Conservation (phyloP, 2,113 vertebrate species). For the Bombycilla garrulus region DNA sequence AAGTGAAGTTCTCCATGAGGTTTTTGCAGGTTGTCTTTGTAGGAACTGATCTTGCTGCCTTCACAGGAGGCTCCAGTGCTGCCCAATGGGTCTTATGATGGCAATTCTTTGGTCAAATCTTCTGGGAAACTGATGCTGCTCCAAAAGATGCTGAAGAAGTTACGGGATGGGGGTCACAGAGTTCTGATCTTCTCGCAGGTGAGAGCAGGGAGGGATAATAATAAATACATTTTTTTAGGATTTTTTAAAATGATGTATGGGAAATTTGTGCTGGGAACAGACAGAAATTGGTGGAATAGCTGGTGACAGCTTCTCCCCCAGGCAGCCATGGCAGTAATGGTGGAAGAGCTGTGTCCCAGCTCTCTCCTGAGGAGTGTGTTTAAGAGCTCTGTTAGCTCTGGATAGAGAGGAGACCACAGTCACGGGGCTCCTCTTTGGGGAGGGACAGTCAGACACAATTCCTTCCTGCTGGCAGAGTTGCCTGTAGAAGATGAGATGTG, state of each 20-base stretch:
- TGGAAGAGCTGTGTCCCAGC: not conserved
- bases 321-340: not conserved
- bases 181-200: conserved; percentile 99
- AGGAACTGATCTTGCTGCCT: not conserved
- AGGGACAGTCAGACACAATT: not conserved
- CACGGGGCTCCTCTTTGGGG: not conserved
- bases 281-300: not conserved
- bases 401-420: not conserved
- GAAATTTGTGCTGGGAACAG: not conserved
- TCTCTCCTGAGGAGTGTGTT: not conserved
- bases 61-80: conserved; percentile 90
- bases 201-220: not conserved
- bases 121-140: conserved; percentile 96
- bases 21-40: accelerated
- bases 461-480: not conserved
- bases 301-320: not conserved
- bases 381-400: not conserved
- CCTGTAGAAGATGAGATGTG: accelerated
- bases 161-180: conserved; percentile 91
- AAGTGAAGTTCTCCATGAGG: not conserved
- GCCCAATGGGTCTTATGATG: conserved; percentile 96
- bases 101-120: conserved; percentile 92
- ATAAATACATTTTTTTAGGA: not conserved
- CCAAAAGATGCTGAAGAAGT: conserved; percentile 96
- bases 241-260: not conserved